Evolutionary conservation across 2,888 invertebrate genomes (phyloP), one percentile per base, ranked within the genome.

Genomic region (Nemapogon koenigi): DNA sequence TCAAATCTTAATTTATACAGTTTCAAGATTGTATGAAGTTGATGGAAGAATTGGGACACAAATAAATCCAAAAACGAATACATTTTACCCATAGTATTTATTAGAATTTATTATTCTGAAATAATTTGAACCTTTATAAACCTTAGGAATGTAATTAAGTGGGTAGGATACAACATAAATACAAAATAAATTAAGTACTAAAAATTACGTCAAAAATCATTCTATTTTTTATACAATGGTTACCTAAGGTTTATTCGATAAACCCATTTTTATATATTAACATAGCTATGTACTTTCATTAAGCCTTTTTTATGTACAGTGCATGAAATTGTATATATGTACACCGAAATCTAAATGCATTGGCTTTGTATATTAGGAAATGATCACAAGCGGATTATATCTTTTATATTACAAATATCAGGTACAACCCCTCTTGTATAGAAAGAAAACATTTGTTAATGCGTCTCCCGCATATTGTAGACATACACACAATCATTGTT

Each of bases 131-230:
- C 62, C 59, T 53, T 64, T 64, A n/a, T 56, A 64, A 60, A 68
- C 57, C 54, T 62, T 65, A 70, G 75, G 75, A 75, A 76, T 76
- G 75, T 64, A 65, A 11, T 64, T 59, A 57, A 60, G 57, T 53
- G 51, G 59, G 61, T 64, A 68, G 16, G 27, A 28, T 28, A 27
- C 28, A 28, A 37, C 59, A 57, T 63, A 43, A 38, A 40, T 41
- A 66, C 60, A 62, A 58, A 71, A 72, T 73, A 71, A 72, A 64
- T 73, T 75, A 75, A 72, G 70, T 73, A 72, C 73, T 67, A 67
- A 66, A 64, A 54, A 55, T 55, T 59, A 55, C 55, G 53, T 56
- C 51, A 53, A 62, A 60, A 59, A 61, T 57, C 44, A 57, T 50
- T 54, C 54, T 56, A n/a, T 65, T 60, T 63, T 60, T 56, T 43